Evolutionary conservation across 1,140 invertebrate species (phyloP), one percentile per base, ranked within the genome.

Genomic region (Battus philenor): DNA sequence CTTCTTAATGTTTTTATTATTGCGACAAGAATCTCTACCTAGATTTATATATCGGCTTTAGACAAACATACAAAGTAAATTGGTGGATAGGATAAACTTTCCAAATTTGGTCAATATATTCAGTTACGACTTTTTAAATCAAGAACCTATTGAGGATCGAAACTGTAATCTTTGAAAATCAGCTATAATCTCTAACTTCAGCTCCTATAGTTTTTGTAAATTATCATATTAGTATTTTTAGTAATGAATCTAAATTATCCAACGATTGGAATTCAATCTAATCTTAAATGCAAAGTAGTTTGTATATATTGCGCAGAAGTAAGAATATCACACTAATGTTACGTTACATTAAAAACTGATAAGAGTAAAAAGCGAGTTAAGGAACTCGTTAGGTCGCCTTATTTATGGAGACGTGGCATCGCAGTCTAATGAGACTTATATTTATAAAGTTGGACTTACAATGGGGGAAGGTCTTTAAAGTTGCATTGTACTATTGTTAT

Each of bases 401-500:
- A 75, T 77, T 76, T 76, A 72, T 63, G 7, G 64, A 70, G 68
- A 78, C 73, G 65, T 62, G 64, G 59, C 62, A 56, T 60, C 54
- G 56, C 41, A 26, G 56, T 62, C 63, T 83, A 80, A 83, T 83
- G 79, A 82, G 78, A 77, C 56, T 79, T 78, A 75, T 79, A 77
- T 83, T 79, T 79, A 80, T 80, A 73, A 79, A 79, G 60, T 78
- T 62, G 59, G 56, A 58, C 56, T 51, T 54, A 79, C 74, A 82
- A 80, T 74, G 43, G 62, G 15, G 59, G 60, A 20, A 20, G 9
- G 38, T 41, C 67, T 76, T 77, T 71, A 74, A 68, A 68, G 49
- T 69, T 72, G 67, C 73, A 83, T 79, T 80, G 72, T 80, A 65
- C 72, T 65, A 80, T 80, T 80, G 79, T 83, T 76, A 55, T 58